A percentile compares a stretch with the other conserved stretches of the same genome.
These are phyloP conservation scores for Volucella bombylans DNA, from an alignment of 2,888 invertebrate genomes.

Conservation along the genomic window DNA sequence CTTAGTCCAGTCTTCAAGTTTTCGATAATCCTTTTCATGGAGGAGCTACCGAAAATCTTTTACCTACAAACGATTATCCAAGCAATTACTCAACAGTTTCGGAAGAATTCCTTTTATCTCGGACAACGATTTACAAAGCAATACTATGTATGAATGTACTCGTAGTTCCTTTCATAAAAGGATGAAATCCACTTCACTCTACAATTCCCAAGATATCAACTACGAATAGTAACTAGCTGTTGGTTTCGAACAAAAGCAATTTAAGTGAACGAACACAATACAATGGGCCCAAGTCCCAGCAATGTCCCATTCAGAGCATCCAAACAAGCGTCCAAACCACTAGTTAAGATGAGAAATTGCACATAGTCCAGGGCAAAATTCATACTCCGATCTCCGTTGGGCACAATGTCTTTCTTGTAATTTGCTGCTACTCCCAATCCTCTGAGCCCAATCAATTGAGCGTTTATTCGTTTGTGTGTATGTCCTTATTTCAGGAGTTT, in stretches of 20 bases:
- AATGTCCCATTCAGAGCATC: constrained; percentile 18
- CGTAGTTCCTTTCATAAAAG: constrained; percentile 17
- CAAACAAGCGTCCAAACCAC: constrained; percentile 7
- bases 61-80: too few species aligned
- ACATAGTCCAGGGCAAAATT: constrained; percentile 25
- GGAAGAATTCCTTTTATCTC: too few species aligned
- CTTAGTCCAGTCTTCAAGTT: too few species aligned
- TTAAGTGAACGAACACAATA: not conserved
- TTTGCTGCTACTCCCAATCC: not conserved
- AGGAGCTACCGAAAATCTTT: too few species aligned
- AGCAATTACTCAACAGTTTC: too few species aligned
- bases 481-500: constrained; percentile 5
- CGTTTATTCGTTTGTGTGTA: constrained; percentile 20
- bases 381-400: constrained; percentile 1
- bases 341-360: constrained; percentile 44
- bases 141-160: too few species aligned
- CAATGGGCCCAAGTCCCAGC: not conserved
- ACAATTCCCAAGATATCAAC: constrained; percentile 49
- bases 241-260: constrained; percentile 37
- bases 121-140: too few species aligned
- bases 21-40: too few species aligned
- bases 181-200: constrained; percentile 26
- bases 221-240: constrained; percentile 14
- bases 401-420: constrained; percentile 15
- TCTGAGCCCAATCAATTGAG: constrained; percentile 10